phyloP scores from a whole-genome alignment of 2,888 invertebrate genomes.

The Sesia apiformis region DNA sequence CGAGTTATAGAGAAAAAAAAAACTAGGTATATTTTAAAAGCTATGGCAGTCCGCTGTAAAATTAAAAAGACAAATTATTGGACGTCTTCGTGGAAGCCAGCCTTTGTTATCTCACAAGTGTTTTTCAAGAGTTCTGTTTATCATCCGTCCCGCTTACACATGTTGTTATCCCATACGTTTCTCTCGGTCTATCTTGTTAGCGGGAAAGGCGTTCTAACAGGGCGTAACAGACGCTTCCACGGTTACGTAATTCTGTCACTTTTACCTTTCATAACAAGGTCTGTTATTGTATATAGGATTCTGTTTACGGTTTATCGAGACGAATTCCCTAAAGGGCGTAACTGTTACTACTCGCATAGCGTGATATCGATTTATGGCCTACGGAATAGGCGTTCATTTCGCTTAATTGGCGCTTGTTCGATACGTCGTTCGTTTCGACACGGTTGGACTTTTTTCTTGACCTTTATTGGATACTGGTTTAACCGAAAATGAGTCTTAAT shows the following conservation, averaged over 20 bases:
- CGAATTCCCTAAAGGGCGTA: constrained; percentile 64
- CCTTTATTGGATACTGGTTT: constrained; percentile 22
- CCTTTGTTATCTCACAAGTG: constrained; percentile 74
- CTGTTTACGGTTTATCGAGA: constrained; percentile 39
- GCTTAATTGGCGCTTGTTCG: constrained; percentile 61
- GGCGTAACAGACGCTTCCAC: constrained; percentile 67
- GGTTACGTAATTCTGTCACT: constrained; percentile 71
- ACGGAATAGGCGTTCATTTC: constrained; percentile 66
- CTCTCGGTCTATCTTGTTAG: constrained; percentile 67
- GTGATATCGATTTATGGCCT: constrained; percentile 66
- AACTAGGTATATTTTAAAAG: constrained; percentile 61
- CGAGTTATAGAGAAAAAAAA: constrained; percentile 42
- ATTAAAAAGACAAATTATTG: constrained; percentile 75
- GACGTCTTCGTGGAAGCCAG: constrained; percentile 71
- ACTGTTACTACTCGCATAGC: constrained; percentile 45
- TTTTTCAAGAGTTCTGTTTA: constrained; percentile 71
- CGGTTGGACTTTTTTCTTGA: constrained; percentile 41
- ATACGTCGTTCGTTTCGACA: constrained; percentile 56
- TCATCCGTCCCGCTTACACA: constrained; percentile 47
- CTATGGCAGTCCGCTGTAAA: constrained; percentile 69
- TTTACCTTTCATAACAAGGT: constrained; percentile 69
- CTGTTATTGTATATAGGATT: constrained; percentile 52
- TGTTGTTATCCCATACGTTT: constrained; percentile 34
- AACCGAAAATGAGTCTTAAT: constrained; percentile 36
- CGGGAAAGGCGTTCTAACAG: constrained; percentile 58